Base-by-base conservation (phyloP, 2,888 invertebrate species). In the Sepioteuthis lessoniana region DNA sequence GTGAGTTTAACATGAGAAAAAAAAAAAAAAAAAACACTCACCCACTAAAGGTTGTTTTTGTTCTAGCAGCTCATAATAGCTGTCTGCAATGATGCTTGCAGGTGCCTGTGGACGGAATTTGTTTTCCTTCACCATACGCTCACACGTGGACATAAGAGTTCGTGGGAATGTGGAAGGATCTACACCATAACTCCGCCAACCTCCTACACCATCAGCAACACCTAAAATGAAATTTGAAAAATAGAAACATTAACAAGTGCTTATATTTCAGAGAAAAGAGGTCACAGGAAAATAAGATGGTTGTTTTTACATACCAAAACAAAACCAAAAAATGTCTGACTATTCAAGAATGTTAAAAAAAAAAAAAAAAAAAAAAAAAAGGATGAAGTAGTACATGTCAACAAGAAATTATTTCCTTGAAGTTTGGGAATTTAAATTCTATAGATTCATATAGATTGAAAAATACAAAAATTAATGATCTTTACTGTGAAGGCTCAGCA, bases 151-250 rank as follows among this genome's bases (percentile, higher is more conserved):
- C 99, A 99, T 99, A 96, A 99, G 98, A 97, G 98, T 98, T 95
- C 98, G 98, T 21, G 99, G 99, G 97, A 99, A 99, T 97, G 98
- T 98, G 94, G 99, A 99, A 2, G 99, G 99, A 97, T 99, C 99
- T 96, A 99, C 98, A 94, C 99, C 99, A 97, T 99, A 99, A 95
- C 98, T 98, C 96, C 99, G 98, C 99, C 99, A 99, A 94, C 99
- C 99, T 94, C 99, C 99, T 94, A 99, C 99, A 95, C 99, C 99
- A 97, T 99, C 99, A 94, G 99, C 99, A 96, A 99, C 99, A 97
- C 99, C 99, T 99, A 94, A 37, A 95, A 95, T 25, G 94, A 35
- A 7, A 21, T 55, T n/a, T n/a, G 19, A 35, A 91, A 91, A 13
- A 91, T 21, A 42, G 25, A 91, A 37, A 25, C n/a, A 46, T 38